Base-by-base conservation (phyloP, 2,888 invertebrate species). In the Athrips mouffetella region DNA sequence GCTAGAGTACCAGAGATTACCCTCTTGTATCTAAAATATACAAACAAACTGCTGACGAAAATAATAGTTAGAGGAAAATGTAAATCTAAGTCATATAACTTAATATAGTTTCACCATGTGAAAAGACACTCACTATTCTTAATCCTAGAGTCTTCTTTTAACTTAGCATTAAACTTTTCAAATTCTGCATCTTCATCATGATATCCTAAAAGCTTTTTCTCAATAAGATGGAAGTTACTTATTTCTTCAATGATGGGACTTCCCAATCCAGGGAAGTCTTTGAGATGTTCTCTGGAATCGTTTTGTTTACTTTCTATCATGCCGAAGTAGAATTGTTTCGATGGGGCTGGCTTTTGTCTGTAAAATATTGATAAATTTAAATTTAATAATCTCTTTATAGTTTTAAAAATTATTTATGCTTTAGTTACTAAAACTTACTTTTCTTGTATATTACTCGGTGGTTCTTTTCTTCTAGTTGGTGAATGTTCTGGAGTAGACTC, bases 241-340 rank as follows among this genome's bases (percentile, higher is more conserved):
- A 86, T 76, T 57, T 88, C 86, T 50, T 86, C 85, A 20, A 87
- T 85, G 50, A 88, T 85, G 2, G 87, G 87, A 47, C 81, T 81
- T 3, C 87, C 87, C 1, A 88, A 63, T 0, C 87, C 87, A 0
- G 86, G 86, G 59, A 88, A 88, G 58, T 87, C 87, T 47, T 82
- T 87, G 2, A 83, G 56, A 48, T 81, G 76, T 27, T 88, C 81
- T 21, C 73, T 66, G 0, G 68, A 58, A 39, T 75, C 71, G 0
- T 74, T 60, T 42, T 82, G 81, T 41, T 82, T 80, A 57, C 78
- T 82, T 57, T 91, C 90, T 55, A 92, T 91, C 94, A 95, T 94
- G 29, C 95, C 94, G 67, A 95, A 95, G 79, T 95, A 95, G 76
- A 95, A 95, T 49, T 88, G 87, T 47, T 87, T 88, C 0, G 86